Evolutionary conservation across 1,140 invertebrate species (phyloP).

Genomic region (Brachystomella parvula): DNA sequence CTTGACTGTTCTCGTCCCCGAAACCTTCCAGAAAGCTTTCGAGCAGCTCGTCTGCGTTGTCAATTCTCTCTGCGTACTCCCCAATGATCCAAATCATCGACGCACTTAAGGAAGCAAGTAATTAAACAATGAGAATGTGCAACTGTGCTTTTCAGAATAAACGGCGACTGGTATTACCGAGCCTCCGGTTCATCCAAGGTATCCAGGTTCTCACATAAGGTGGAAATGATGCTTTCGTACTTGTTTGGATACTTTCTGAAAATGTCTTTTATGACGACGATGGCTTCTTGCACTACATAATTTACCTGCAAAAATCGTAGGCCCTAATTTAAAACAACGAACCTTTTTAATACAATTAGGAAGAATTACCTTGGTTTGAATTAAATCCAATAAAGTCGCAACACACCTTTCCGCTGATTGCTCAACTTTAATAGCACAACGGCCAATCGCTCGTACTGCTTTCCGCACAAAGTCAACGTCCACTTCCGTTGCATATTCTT

Average conservation of each 20-base stretch:
- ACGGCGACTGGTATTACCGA: constrained; percentile 43
- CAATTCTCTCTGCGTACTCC: constrained; percentile 97
- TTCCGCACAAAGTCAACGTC: constrained; percentile 99
- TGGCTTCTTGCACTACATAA: constrained; percentile 99
- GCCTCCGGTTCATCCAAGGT: constrained; percentile 98
- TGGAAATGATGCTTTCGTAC: constrained; percentile 99
- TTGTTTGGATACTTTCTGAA: constrained; percentile 99
- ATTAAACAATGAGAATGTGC: constrained; percentile 9
- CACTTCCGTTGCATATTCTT: constrained; percentile 97
- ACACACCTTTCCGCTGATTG: constrained; percentile 97
- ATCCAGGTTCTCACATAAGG: constrained; percentile 97
- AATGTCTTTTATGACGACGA: constrained; percentile 99
- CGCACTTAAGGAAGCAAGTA: too few species aligned
- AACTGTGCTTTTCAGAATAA: constrained; percentile 6
- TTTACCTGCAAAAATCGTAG: constrained; percentile 57
- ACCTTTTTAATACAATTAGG: neutral
- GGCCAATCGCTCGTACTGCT: constrained; percentile 93
- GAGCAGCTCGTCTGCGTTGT: constrained; percentile 96
- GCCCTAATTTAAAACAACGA: neutral
- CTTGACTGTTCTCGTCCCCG: constrained; percentile 98
- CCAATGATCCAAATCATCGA: constrained; percentile 99
- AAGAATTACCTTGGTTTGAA: constrained; percentile 84
- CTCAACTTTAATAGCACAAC: constrained; percentile 99
- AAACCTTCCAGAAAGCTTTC: constrained; percentile 99
- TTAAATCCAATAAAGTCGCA: constrained; percentile 94